These are phyloP conservation scores for Rhyacophila brunnea DNA, from an alignment of 1,140 invertebrate species.

Conservation along the genomic window DNA sequence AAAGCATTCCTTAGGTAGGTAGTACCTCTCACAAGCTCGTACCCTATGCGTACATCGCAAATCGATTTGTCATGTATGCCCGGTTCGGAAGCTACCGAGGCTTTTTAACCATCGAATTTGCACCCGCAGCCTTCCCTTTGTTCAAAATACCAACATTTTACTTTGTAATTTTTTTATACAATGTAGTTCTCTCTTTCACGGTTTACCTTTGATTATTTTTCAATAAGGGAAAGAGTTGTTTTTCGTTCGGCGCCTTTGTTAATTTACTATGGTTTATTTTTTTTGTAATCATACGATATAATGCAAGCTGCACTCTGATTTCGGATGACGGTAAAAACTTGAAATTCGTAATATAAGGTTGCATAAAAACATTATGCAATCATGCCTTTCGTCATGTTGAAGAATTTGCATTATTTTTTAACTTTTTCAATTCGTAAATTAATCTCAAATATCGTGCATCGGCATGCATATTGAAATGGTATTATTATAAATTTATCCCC, in stretches of 20 bases:
- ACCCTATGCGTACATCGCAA: slow-evolving; percentile 11
- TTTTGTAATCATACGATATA: background rate
- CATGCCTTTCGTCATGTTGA: too few relatives aligned
- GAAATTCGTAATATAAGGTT: too few relatives aligned
- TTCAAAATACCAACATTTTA: slow-evolving; percentile 2
- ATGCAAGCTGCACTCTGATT: too few relatives aligned
- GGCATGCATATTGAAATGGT: too few relatives aligned
- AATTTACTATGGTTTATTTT: slow-evolving; percentile 1
- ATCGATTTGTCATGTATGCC: slow-evolving; percentile 22
- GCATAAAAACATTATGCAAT: too few relatives aligned
- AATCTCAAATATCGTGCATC: too few relatives aligned
- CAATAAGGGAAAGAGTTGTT: slow-evolving; percentile 8
- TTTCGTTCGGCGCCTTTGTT: background rate
- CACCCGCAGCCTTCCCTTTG: background rate
- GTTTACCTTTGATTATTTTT: slow-evolving; percentile 8
- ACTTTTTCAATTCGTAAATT: too few relatives aligned
- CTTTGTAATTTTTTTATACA: background rate
- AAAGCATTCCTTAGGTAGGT: slow-evolving; percentile 2
- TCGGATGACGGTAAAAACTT: too few relatives aligned
- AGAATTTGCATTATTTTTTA: too few relatives aligned
- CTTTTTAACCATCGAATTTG: background rate
- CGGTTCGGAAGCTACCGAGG: background rate
- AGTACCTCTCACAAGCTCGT: slow-evolving; percentile 7
- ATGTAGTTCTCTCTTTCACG: too few relatives aligned
- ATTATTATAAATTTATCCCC: too few relatives aligned